A percentile compares a stretch with the other conserved stretches of the same genome.
phyloP scores from a whole-genome alignment of 2,888 invertebrate genomes.

The Linhomoeus sp. region DNA sequence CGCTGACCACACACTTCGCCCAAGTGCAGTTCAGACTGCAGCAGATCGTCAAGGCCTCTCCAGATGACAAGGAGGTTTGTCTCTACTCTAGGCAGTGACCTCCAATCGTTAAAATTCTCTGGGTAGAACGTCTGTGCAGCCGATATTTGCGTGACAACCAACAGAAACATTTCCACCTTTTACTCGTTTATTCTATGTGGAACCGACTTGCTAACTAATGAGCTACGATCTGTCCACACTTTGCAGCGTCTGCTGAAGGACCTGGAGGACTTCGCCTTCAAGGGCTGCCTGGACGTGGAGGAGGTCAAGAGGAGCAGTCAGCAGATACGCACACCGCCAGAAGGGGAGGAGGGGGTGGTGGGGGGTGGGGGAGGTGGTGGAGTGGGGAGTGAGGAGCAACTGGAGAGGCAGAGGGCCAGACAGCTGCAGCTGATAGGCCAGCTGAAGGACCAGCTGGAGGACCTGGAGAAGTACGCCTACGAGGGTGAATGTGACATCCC shows the following conservation, averaged over 20 bases:
- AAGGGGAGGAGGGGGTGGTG: not conserved
- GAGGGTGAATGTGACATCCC: conserved; percentile 35
- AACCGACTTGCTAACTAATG: too few species aligned
- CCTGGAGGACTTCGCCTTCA: conserved; percentile 87
- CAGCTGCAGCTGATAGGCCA: conserved; percentile 65
- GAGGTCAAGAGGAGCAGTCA: not conserved
- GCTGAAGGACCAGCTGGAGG: conserved; percentile 70
- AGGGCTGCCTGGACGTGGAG: conserved; percentile 65
- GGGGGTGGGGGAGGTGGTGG: not conserved
- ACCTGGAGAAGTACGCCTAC: conserved; percentile 74
- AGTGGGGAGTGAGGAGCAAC: conserved; percentile 34
- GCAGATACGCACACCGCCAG: not conserved
- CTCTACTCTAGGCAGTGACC: not conserved
- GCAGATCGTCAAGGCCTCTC: conserved; percentile 33
- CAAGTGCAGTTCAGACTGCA: conserved; percentile 47
- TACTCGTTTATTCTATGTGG: too few species aligned
- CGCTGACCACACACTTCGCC: conserved; percentile 91
- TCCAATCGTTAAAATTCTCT: too few species aligned
- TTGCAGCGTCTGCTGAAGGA: conserved; percentile 55
- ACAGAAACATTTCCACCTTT: too few species aligned
- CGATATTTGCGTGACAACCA: too few species aligned
- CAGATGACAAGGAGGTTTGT: conserved; percentile 54
- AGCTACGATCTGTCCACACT: too few species aligned
- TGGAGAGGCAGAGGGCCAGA: conserved; percentile 42
- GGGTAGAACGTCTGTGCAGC: too few species aligned